Conservation (phyloP, 2,888 invertebrate genomes). For the Cephus sareptanus region DNA sequence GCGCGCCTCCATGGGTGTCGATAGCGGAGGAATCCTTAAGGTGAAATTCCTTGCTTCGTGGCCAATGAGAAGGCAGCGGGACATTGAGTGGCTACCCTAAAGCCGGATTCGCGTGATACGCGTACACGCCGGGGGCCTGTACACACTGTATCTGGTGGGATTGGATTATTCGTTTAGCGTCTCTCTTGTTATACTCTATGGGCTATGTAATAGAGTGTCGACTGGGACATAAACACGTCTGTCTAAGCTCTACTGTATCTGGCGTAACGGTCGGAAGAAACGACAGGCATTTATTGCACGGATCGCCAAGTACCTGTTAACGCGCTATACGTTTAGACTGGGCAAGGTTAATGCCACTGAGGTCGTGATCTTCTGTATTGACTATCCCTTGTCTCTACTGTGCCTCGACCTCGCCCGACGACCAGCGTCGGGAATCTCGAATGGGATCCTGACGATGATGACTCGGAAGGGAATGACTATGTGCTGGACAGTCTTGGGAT, state of each 20-base stretch:
- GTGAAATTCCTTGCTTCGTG: slow-evolving; percentile 19
- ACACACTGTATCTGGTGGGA: too few species aligned
- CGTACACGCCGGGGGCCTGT: too few species aligned
- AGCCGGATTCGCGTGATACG: too few species aligned
- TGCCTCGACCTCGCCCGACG: slow-evolving; percentile 10
- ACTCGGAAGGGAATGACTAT: too few species aligned
- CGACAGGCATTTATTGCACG: slow-evolving; percentile 45
- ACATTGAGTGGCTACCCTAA: too few species aligned
- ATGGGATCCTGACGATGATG: too few species aligned
- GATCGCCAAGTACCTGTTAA: slow-evolving; percentile 47
- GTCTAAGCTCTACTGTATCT: too few species aligned
- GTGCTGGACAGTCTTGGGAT: too few species aligned
- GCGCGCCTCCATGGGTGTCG: slow-evolving; percentile 21
- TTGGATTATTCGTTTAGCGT: too few species aligned
- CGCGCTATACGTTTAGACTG: slow-evolving; percentile 35
- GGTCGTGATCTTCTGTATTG: slow-evolving; percentile 35
- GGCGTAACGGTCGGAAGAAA: slow-evolving; percentile 47
- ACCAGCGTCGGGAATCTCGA: not conserved
- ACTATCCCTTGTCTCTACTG: slow-evolving; percentile 26
- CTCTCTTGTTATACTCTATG: slow-evolving; percentile 8
- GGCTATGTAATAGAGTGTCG: slow-evolving; percentile 9
- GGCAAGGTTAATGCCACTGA: slow-evolving; percentile 52
- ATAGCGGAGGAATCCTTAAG: slow-evolving; percentile 33
- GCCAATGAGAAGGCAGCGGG: slow-evolving; percentile 29
- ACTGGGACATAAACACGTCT: too few species aligned